Evolutionary conservation across 2,797 vertebrate genomes (phyloP).

Genomic region (Sciaenops ocellatus): DNA sequence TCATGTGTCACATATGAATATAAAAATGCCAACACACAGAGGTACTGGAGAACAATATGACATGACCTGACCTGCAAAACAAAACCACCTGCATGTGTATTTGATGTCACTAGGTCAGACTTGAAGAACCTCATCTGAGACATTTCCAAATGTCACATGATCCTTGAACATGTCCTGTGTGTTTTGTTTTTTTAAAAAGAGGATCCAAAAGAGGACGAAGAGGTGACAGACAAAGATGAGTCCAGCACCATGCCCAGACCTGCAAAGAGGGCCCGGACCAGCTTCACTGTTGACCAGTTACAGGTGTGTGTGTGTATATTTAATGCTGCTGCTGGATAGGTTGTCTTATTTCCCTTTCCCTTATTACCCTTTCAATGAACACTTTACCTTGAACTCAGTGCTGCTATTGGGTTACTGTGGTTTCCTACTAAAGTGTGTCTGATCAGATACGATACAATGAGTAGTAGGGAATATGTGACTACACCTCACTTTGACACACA

Average conservation of each 20-base stretch:
- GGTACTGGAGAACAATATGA: background rate
- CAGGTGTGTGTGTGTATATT: constrained; percentile 76
- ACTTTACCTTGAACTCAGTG: too few relatives aligned
- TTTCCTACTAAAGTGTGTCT: background rate
- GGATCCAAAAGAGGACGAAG: constrained; percentile 89
- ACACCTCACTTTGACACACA: too few relatives aligned
- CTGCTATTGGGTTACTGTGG: background rate
- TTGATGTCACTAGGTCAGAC: background rate
- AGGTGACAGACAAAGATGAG: constrained; percentile 89
- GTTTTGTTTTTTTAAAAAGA: constrained; percentile 77
- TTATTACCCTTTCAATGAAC: background rate
- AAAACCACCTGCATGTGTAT: background rate
- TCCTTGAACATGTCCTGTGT: background rate
- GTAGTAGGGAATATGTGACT: background rate
- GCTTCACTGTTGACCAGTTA: constrained; percentile 97
- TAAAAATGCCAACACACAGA: background rate
- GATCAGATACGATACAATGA: background rate
- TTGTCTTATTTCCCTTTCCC: too few relatives aligned
- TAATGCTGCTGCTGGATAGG: background rate
- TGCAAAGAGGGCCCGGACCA: constrained; percentile 96
- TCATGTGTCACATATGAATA: background rate
- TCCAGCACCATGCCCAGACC: constrained; percentile 88
- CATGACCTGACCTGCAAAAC: background rate
- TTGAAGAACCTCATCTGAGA: background rate
- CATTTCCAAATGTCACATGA: background rate